phyloP scores from a whole-genome alignment of 2,797 vertebrate genomes.

The Mustela erminea region DNA sequence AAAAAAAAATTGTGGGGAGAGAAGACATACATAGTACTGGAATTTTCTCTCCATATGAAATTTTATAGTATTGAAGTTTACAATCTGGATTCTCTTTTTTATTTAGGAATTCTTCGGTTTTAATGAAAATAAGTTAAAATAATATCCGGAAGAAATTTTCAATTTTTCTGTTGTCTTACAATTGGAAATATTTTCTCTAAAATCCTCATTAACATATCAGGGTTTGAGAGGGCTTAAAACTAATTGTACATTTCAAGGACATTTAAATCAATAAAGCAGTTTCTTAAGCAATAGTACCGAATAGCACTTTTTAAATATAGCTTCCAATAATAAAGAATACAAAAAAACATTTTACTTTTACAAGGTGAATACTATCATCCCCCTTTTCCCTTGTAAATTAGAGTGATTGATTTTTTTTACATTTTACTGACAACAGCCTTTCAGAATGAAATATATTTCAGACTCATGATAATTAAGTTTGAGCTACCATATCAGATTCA shows the following conservation, averaged over 20 bases:
- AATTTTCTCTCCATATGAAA: too few species aligned
- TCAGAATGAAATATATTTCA: conserved; percentile 51
- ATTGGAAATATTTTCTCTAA: conserved; percentile 39
- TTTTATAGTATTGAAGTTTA: too few species aligned
- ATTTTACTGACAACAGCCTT: conserved; percentile 67
- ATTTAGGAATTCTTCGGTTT: background rate
- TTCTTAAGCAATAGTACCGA: background rate
- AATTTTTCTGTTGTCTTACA: conserved; percentile 24
- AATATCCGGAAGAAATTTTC: background rate
- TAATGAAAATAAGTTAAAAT: background rate
- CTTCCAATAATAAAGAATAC: conserved; percentile 36
- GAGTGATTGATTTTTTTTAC: conserved; percentile 35
- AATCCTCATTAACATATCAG: conserved; percentile 16
- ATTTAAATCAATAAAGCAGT: conserved; percentile 62
- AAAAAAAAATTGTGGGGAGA: background rate
- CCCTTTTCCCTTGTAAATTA: conserved; percentile 11
- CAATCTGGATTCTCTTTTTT: too few species aligned
- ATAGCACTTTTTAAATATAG: background rate
- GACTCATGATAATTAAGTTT: conserved; percentile 19
- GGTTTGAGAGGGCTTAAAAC: background rate
- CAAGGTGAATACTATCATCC: background rate
- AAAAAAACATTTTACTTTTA: conserved; percentile 54
- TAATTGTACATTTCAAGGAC: conserved; percentile 30
- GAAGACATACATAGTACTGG: too few species aligned
- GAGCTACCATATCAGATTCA: background rate